Base-by-base conservation (phyloP, 1,140 invertebrate genomes). In the Neuroterus valhalla region DNA sequence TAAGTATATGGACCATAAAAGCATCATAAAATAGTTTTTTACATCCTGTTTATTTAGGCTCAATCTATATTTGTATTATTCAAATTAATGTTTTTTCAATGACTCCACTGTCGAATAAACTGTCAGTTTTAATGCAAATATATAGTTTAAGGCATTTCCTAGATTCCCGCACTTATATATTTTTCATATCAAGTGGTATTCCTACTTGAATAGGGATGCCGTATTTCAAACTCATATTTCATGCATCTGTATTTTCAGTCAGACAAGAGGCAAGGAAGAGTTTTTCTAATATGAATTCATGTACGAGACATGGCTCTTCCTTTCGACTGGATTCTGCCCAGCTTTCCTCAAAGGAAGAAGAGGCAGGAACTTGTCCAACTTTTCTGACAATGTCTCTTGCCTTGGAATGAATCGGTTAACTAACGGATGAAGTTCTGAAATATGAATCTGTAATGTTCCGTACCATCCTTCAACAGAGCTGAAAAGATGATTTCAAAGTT, bases 391-490 rank as follows among this genome's bases (percentile, higher is more conserved):
- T 38, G 55, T 62, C 14, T n/a, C n/a, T n/a, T 31, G 21, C 26
- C 26, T 26, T 31, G 15, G n/a, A 38, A 62, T 31, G 55, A 62
- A 62, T 62, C 12, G 55, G 55, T 38, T 62, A 62, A 23, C 23
- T 62, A 23, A 62, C 3, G 55, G n/a, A 62, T 62, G 55, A 62
- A 62, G 55, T 62, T 62, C 26, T 62, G 4, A 62, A 62, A 62
- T 62, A 62, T 62, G 55, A 62, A 62, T 38, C 23, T 62, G 55
- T 38, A 62, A 62, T 62, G 23, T 62, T 62, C 55, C 31, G 55
- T 23, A 4, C 14, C 55, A 62, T 62, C 31, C 55, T 62, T 38
- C n/a, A 31, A n/a, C 23, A 62, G 31, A 62, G 1, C 1, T 15
- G 3, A 62, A 31, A 31, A 62, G 55, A 62, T 31, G 31, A 38